Evolutionary conservation across 2,888 invertebrate species (phyloP), one percentile per base, ranked within the genome.

Genomic region (Alloscopus bannaensis): DNA sequence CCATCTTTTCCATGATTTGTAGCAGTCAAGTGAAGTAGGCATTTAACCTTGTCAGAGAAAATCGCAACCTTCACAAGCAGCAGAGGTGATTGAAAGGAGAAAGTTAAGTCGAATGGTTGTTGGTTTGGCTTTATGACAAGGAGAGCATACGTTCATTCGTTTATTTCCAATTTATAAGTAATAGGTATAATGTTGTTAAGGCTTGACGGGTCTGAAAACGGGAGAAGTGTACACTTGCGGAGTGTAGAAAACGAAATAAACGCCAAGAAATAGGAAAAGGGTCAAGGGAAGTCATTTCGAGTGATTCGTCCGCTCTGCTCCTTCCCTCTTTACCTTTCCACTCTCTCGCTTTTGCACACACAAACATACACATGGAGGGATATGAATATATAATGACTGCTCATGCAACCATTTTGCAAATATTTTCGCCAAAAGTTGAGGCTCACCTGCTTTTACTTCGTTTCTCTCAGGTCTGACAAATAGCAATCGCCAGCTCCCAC

Each of bases 51-150:
- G 76, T 62, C 76, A 68, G 68, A 22, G 69, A 68, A 76, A 76
- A 69, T 76, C 69, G 76, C 69, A 76, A 76, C 76, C 76, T 76
- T 76, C 76, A 57, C 31, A 36, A 52, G 29, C 52, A 28, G 60
- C 69, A 76, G 66, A 75, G 68, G 76, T 76, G 76, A 76, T 76
- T 62, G 76, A 76, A 76, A 76, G 76, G 76, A 76, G 76, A 76
- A 76, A 76, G 76, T 76, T 69, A 20, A 69, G 75, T 36, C 22
- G 47, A 75, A 29, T 57, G 28, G 20, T 62, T 62, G 16, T 60
- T 40, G 3, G 55, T 3, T 52, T 70, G 59, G 59, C 59, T 42
- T 70, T 70, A 70, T 59, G 70, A 70, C 70, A 70, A 59, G 45
- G 24, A 28, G 47, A n/a, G 18, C 50, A 60, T 60, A 59, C 29